Conservation (phyloP, 92 coral and sea anemone genomes). For the Muricea muricata region DNA sequence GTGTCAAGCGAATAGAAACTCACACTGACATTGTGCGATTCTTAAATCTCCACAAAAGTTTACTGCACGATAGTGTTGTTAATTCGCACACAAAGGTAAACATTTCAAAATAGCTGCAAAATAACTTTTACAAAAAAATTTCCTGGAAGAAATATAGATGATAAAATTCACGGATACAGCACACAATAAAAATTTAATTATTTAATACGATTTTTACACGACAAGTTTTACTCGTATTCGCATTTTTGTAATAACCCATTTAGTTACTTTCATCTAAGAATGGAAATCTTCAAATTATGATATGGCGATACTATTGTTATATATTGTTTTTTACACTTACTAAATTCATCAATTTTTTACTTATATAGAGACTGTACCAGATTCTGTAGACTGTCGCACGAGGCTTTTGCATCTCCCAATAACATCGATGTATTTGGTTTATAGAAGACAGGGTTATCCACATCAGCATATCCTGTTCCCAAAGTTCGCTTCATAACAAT, state of each 20-base stretch:
- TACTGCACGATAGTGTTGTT: no score
- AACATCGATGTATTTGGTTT: slow-evolving; percentile 92
- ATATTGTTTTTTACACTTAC: neutral
- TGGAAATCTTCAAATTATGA: neutral
- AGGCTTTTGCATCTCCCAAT: slow-evolving; percentile 97
- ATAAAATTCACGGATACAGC: no score
- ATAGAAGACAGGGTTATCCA: slow-evolving; percentile 97
- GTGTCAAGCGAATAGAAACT: no score
- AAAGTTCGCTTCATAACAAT: slow-evolving; percentile 98
- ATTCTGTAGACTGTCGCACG: slow-evolving; percentile 78
- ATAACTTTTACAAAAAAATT: no score
- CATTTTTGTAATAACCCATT: neutral
- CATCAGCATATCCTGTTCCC: slow-evolving; percentile 99
- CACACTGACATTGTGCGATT: no score
- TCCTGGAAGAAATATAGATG: no score
- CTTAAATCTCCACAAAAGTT: no score
- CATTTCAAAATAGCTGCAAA: no score
- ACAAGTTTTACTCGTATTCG: neutral
- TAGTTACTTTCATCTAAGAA: slow-evolving; percentile 9
- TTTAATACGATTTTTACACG: slow-evolving; percentile 11
- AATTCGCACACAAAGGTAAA: no score
- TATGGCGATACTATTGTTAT: neutral
- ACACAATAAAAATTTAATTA: neutral
- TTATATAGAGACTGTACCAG: slow-evolving; percentile 33
- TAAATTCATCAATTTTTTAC: neutral